Evolutionary conservation across 2,888 invertebrate species (phyloP).

Genomic region (Leptothorax acervorum): DNA sequence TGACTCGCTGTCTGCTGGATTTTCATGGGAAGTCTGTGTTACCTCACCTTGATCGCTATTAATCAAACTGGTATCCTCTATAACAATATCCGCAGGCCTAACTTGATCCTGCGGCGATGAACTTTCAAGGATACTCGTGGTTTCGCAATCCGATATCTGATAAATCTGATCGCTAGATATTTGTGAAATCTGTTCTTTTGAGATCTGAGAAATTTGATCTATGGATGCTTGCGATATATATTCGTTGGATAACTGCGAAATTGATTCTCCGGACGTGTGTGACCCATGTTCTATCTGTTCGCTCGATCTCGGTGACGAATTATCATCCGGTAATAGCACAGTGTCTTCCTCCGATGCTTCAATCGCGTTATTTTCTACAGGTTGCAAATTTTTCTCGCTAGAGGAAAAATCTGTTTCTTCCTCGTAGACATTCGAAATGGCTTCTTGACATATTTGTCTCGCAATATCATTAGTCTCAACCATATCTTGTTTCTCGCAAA

Average conservation of each 20-base stretch:
- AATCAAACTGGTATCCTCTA: conserved; percentile 70
- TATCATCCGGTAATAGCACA: conserved; percentile 64
- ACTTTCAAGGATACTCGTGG: conserved; percentile 73
- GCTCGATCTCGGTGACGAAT: conserved; percentile 62
- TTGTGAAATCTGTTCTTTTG: conserved; percentile 73
- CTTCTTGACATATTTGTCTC: conserved; percentile 57
- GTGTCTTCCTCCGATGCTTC: conserved; percentile 69
- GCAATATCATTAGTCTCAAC: conserved; percentile 51
- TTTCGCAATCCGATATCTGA: conserved; percentile 78
- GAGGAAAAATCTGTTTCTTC: conserved; percentile 68
- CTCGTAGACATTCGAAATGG: conserved; percentile 62
- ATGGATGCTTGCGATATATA: conserved; percentile 62
- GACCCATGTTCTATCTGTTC: conserved; percentile 68
- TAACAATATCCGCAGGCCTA: conserved; percentile 69
- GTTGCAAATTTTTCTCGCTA: conserved; percentile 58
- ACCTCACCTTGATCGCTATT: conserved; percentile 68
- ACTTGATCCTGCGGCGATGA: conserved; percentile 69
- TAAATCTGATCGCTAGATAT: conserved; percentile 76
- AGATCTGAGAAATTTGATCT: conserved; percentile 72
- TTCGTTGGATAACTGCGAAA: conserved; percentile 70
- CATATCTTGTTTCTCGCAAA: conserved; percentile 60
- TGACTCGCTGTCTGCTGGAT: conserved; percentile 77
- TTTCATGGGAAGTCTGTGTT: conserved; percentile 70
- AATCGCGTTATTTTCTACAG: conserved; percentile 60
- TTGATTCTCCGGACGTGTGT: conserved; percentile 65